Evolutionary conservation across 2,113 vertebrate species (phyloP), one percentile per base, ranked within the genome.

Genomic region (Pyxicephalus adspersus): DNA sequence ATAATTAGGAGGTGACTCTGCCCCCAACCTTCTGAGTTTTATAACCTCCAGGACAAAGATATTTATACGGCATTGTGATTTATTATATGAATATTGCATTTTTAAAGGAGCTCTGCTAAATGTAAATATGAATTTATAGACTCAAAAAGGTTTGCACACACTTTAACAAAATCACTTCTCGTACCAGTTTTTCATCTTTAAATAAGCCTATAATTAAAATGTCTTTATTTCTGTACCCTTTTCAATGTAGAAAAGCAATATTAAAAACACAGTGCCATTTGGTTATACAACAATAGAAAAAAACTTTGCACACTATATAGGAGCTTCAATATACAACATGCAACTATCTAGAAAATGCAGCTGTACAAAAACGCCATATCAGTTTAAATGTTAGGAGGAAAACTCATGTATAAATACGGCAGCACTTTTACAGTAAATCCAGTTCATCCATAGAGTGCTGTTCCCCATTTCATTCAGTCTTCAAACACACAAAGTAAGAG

Each of bases 191-290:
- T 26, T 38, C 22, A 70, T 22, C 52, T 34, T 57, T 54, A 7
- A n/a, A 22, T 34, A 73, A 29, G 54, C 55, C 51, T 15, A 20
- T 15, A n/a, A 9, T 31, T 23, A 45, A 45, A 45, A 20, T 38
- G 64, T 70, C 45, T 70, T 11, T 70, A 0, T 28, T 66, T 67
- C 67, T 52, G 67, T 52, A 73, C 70, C 11, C 54, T 20, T 6
- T 73, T 17, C 26, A 34, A 58, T 73, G 54, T 73, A 73, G 31
- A 58, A 70, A 55, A 58, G 26, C 54, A 34, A 74, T 74, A 60
- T 58, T 6, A 73, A 74, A 74, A 70, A 70, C 67, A 70, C 67
- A 58, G 71, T 74, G 55, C 54, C 29, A 15, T 17, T 29, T 74
- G 25, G 38, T 9, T 23, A 60, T 58, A 52, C 38, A 67, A 17